Evolutionary conservation across 2,113 vertebrate genomes (phyloP), one percentile per base, ranked within the genome.

Genomic region (Ailuropoda melanoleuca): DNA sequence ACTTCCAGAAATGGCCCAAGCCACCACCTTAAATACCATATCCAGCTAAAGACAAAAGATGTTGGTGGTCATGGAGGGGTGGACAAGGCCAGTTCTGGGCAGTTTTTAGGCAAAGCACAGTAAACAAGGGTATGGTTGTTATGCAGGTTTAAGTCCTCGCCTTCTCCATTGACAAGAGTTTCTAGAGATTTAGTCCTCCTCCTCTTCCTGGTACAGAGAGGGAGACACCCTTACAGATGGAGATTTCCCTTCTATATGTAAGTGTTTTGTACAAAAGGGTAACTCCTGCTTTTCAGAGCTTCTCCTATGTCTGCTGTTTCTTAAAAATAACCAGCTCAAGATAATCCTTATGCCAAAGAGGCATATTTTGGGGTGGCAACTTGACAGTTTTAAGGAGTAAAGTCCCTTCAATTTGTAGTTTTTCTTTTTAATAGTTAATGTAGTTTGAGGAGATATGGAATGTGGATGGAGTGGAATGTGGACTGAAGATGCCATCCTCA

Each of bases 311-410:
- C 66, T 84, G 39, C 31, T 72, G 34, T 50, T 85, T 74, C 24
- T 75, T 85, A 85, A 93, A 85, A 84, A 64, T 75, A 75, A 50
- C 43, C 70, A 93, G 91, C 43, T 93, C 34, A 62, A 75, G 70
- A 90, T 64, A 85, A 85, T 85, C 34, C 43, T 93, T 85, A 93
- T 64, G 43, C 56, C 81, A 93, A 85, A 85, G 24, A 93, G 24
- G 43, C 5, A 39, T 88, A 88, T 85, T 93, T 62, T 85, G 34
- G 18, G 58, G 43, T 75, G 46, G 56, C 18, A 85, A 53, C 12
- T 81, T 91, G 58, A 58, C 13, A 58, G 24, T 91, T 91, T 95
- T 85, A 55, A 90, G 88, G 80, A 84, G 26, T 84, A 46, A 64
- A 84, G 56, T 64, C 31, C 18, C 37, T 15, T 58, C 34, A 60